Conservation (phyloP, 1,140 invertebrate species). For the Apis florea region DNA sequence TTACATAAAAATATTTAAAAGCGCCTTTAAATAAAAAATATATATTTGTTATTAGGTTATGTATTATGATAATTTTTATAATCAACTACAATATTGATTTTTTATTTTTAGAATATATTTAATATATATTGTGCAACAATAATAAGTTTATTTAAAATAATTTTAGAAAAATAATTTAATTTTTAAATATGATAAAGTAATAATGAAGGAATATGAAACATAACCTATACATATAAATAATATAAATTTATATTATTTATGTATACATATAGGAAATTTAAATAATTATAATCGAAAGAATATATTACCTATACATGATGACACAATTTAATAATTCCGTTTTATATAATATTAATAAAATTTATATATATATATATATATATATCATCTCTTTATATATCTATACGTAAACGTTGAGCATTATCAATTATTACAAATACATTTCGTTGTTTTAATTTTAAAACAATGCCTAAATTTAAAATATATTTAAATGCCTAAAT, state of each 20-base stretch:
- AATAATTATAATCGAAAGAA: neutral
- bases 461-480: too few species aligned
- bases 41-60: slow-evolving; percentile 19
- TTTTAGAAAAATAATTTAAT: neutral
- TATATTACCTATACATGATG: slow-evolving; percentile 49
- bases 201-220: neutral
- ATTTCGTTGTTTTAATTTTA: slow-evolving; percentile 12
- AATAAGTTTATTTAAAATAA: neutral
- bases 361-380: neutral
- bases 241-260: neutral
- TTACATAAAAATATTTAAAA: neutral
- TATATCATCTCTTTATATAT: neutral
- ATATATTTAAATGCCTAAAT: too few species aligned
- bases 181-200: neutral
- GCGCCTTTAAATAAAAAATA: neutral
- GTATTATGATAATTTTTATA: neutral
- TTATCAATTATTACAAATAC: slow-evolving; percentile 1
- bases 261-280: neutral
- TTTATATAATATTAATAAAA: neutral
- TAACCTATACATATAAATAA: slow-evolving; percentile 13
- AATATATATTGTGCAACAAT: neutral
- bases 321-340: neutral
- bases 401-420: neutral
- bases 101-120: neutral
- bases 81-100: neutral